Evolutionary conservation across 2,797 vertebrate genomes (phyloP), one percentile per base, ranked within the genome.

Genomic region (Danio tinwini): DNA sequence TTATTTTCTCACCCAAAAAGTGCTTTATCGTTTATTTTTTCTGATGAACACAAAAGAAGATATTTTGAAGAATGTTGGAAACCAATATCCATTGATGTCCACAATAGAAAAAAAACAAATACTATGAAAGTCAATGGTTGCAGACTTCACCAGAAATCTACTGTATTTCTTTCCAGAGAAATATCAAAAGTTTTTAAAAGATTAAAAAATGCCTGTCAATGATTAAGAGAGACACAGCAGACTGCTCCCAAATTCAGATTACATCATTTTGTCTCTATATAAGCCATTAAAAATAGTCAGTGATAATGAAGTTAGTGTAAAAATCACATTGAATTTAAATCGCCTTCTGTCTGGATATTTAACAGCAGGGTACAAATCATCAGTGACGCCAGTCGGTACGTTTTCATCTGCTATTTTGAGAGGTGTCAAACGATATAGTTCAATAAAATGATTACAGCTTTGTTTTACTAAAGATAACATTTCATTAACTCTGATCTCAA

Each of bases 251-350:
- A 50, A 9, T 0, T 14, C 37, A 68, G 29, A 53, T 19, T 52
- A 29, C 39, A 4, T 79, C 53, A 63, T n/a, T 21, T n/a, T 71
- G 42, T n/a, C 16, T 80, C 58, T 78, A 53, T 39, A 67, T 21
- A 14, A 55, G 73, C 19, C 44, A 14, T 72, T 81, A 62, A 80
- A 84, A 81, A 82, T 80, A 76, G 64, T 76, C 69, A 71, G 81
- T 29, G 82, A 58, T 84, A 84, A 84, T 78, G 71, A 75, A 84
- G 50, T 71, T 50, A 40, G 68, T 84, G 76, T 74, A 68, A 83
- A 29, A 85, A 40, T 80, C 76, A 71, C 80, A 80, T 76, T 77
- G 62, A 77, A 83, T 76, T 72, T 84, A 49, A 68, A 72, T 68
- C 5, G 17, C 56, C 56, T 55, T 52, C 58, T 12, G 64, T n/a